Evolutionary conservation across 2,888 invertebrate genomes (phyloP), one percentile per base, ranked within the genome.

Genomic region (Endomychus coccineus): DNA sequence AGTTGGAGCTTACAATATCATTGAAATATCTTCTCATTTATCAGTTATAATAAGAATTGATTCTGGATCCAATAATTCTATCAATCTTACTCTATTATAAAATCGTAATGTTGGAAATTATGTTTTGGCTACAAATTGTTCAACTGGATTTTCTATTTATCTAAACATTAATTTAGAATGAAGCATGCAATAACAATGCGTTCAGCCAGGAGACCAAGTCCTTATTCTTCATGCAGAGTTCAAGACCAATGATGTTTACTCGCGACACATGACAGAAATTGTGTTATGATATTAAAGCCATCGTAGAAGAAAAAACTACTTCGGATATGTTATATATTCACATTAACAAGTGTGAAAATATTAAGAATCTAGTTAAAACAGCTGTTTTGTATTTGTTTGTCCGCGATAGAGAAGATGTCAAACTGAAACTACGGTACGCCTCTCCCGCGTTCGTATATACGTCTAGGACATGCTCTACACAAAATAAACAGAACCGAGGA

Each of bases 381-480:
- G 50, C 51, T 51, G 53, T 49, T 50, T 45, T 43, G 45, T 44
- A 52, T 48, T 48, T 48, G 49, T 50, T 49, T 49, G 30, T 19
- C n/a, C 6, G 21, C 21, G 48, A 48, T 50, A 48, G 45, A 43
- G 42, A 46, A 51, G 47, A 50, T 54, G 54, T 54, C 51, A 53
- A 52, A 43, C 21, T 4, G 11, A 12, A 38, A 25, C 27, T 17
- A 35, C 55, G 57, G 50, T 58, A 60, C 59, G 61, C 58, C 60
- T 62, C 60, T 60, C 59, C 56, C 59, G 59, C 61, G 58, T n/a
- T n/a, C n/a, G n/a, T n/a, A 56, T 49, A 25, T 19, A 33, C 49
- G 48, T 43, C 45, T 48, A 54, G 50, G 40, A 57, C 58, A 57
- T 56, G 56, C 58, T 51, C 51, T 50, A 52, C 52, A 50, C 44